Conservation (phyloP, 2,113 vertebrate genomes). For the Bothrops jararaca region DNA sequence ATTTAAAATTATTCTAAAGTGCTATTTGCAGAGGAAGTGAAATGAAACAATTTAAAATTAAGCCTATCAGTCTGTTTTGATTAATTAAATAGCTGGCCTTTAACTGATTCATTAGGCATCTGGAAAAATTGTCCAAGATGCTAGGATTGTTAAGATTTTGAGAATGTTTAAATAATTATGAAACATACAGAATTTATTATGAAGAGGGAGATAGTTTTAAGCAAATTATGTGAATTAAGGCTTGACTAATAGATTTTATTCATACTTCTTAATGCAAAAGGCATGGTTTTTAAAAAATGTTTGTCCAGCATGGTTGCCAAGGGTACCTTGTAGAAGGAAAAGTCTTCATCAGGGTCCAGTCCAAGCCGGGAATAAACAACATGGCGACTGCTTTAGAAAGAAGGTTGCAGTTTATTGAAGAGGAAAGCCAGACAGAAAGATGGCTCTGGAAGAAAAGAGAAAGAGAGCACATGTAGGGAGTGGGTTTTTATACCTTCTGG, state of each 20-base stretch:
- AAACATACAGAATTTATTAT: neutral
- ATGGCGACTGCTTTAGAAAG: too few species aligned
- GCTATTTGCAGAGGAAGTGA: neutral
- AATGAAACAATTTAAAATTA: constrained; percentile 1
- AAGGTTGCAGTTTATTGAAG: too few species aligned
- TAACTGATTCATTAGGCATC: neutral
- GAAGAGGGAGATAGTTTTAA: neutral
- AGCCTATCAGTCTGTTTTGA: neutral
- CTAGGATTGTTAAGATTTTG: neutral
- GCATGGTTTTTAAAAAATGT: neutral
- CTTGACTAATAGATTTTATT: neutral
- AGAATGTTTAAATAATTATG: neutral
- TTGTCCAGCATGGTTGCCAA: neutral
- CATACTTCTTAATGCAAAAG: neutral
- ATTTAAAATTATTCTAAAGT: neutral
- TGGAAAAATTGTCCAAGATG: neutral
- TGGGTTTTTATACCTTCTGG: too few species aligned
- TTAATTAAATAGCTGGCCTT: neutral
- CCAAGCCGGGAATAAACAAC: too few species aligned
- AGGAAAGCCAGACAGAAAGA: too few species aligned
- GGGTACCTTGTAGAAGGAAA: too few species aligned
- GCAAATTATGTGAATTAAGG: neutral
- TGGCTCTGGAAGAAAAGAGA: too few species aligned
- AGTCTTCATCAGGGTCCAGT: too few species aligned
- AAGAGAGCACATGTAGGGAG: too few species aligned